A percentile compares a stretch with the other conserved stretches of the same genome.
Conservation (phyloP, 2,113 vertebrate genomes). For the human (Homo sapiens) region DNA sequence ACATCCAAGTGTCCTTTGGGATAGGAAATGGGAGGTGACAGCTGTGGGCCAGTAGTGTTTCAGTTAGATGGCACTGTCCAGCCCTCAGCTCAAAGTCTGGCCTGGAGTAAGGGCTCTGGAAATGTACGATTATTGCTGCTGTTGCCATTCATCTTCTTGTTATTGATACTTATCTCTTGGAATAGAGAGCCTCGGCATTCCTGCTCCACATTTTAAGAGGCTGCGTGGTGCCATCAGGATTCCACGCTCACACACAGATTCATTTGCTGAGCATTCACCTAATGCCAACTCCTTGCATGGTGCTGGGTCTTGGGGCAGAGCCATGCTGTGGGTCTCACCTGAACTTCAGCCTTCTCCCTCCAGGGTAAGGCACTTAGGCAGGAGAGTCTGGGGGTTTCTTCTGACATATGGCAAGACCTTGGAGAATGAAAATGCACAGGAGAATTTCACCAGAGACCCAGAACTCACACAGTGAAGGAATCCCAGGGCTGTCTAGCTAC, state of each 20-base stretch:
- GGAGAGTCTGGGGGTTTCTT: neutral
- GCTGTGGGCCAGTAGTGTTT: too few species aligned
- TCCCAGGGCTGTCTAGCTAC: neutral
- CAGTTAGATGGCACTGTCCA: rapidly evolving
- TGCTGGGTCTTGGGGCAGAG: neutral
- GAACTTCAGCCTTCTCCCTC: neutral
- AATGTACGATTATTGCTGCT: too few species aligned
- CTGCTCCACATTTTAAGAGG: neutral
- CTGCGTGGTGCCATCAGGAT: rapidly evolving
- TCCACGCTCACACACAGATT: neutral
- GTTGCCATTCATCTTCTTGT: neutral
- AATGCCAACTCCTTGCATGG: neutral
- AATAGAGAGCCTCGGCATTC: neutral
- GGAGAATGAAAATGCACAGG: rapidly evolving
- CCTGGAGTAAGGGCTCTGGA: neutral
- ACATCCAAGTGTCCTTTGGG: neutral
- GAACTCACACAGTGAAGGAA: neutral
- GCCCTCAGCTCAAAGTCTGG: neutral
- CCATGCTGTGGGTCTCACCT: neutral
- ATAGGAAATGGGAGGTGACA: neutral
- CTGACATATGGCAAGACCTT: neutral
- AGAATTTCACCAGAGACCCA: too few species aligned
- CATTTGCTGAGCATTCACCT: neutral
- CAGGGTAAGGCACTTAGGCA: neutral
- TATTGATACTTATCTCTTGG: neutral